Evolutionary conservation across 2,888 invertebrate species (phyloP), one percentile per base, ranked within the genome.

Genomic region (Nasonovia ribisnigri): DNA sequence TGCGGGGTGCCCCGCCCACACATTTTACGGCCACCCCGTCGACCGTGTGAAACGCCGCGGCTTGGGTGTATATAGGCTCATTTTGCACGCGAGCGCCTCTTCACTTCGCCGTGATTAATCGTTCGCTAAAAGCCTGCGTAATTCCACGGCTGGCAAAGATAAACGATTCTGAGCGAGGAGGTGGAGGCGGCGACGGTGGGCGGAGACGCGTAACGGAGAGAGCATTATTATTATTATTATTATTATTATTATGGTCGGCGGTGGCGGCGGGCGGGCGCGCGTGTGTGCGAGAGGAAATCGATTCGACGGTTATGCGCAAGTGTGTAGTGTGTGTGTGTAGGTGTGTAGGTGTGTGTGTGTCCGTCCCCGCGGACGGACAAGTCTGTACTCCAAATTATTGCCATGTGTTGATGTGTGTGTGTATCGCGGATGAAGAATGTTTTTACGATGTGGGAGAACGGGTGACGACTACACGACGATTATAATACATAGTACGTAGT

Each of bases 201-300:
- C 5, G 60, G 60, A 43, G 51, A 84, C 43, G 51, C 77, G 57
- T 48, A 42, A 13, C 43, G 13, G 88, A 36, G 54, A 88, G 42
- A 13, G 54, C 24, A n/a, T 43, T 84, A 54, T 90, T 48, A 90
- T 90, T 77, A 90, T 46, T 86, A 87, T 29, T 84, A 77, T 77
- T 77, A 84, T 84, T 84, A 84, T 84, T 84, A 90, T 90, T 77
- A 90, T n/a, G 91, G 84, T 51, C 42, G 43, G 43, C n/a, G 54
- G 42, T 29, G 51, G 77, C 13, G 91, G 26, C 46, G 51, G 90
- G 77, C 16, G 54, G 54, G 57, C 43, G 26, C 90, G 67, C 67
- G 90, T 86, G 93, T 60, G 60, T 90, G 93, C 90, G 90, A 93
- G 84, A 86, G 93, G 90, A 90, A 93, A 93, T 93, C 93, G 93